A percentile compares a stretch with the other conserved stretches of the same genome.
Evolutionary conservation across 2,797 vertebrate genomes (phyloP).

Genomic region (Benthosema pterotum): DNA sequence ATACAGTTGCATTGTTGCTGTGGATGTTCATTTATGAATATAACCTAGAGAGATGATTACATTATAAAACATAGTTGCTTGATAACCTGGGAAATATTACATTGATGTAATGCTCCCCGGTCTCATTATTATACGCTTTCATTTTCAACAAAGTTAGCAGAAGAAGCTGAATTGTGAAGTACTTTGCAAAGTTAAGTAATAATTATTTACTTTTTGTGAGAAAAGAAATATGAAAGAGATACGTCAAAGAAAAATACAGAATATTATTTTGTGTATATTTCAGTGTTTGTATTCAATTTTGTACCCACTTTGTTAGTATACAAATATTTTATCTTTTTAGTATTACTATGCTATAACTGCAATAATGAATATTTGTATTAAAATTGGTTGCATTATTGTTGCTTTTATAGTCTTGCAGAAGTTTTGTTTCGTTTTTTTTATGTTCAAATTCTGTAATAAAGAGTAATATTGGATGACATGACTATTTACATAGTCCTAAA

Average conservation of each 20-base stretch:
- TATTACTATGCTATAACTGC: conserved; percentile 80
- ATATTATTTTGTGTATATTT: conserved; percentile 65
- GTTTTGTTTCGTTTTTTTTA: conserved; percentile 79
- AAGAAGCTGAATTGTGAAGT: conserved; percentile 46
- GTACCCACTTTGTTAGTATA: conserved; percentile 78
- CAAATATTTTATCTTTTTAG: conserved; percentile 72
- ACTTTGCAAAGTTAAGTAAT: conserved; percentile 54
- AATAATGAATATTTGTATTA: conserved; percentile 84
- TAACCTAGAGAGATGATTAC: conserved; percentile 11
- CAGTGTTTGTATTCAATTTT: conserved; percentile 81
- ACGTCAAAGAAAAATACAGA: conserved; percentile 59
- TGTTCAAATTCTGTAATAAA: conserved; percentile 85
- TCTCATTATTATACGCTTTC: conserved; percentile 12
- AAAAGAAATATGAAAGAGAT: conserved; percentile 44
- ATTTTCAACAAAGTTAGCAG: conserved; percentile 42
- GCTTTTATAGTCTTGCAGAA: conserved; percentile 78
- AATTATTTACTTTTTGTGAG: conserved; percentile 69
- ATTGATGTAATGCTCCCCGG: conserved; percentile 32
- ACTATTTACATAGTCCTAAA: no score
- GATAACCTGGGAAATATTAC: conserved; percentile 44
- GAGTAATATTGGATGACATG: conserved; percentile 56
- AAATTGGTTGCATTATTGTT: conserved; percentile 77
- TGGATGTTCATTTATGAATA: conserved; percentile 59
- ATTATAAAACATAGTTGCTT: conserved; percentile 32
- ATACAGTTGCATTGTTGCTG: conserved; percentile 68